phyloP scores from a whole-genome alignment of 2,113 vertebrate species.

The Tupaia chinensis region DNA sequence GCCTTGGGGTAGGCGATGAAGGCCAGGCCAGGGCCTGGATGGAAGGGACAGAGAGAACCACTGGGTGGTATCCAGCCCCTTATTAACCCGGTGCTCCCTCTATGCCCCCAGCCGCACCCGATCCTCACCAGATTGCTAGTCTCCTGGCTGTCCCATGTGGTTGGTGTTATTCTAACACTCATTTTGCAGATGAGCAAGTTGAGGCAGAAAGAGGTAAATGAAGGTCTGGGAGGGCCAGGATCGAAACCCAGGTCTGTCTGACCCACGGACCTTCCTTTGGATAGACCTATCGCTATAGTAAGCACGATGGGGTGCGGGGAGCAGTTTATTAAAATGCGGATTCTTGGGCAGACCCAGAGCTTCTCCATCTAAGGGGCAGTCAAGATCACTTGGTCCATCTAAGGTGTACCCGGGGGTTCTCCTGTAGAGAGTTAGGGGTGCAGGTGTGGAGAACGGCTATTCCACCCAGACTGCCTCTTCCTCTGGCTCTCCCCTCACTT shows the following conservation, averaged over 20 bases:
- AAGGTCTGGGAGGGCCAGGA: neutral
- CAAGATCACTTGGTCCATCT: neutral
- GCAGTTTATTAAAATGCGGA: neutral
- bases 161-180: neutral
- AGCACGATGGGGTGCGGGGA: neutral
- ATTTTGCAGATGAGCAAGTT: neutral
- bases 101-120: neutral
- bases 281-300: neutral
- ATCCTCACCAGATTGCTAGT: neutral
- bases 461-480: neutral
- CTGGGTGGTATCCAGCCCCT: neutral
- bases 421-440: neutral
- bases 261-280: neutral
- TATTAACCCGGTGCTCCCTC: neutral
- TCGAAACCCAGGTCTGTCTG: neutral
- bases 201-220: neutral
- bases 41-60: neutral
- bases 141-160: neutral
- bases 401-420: neutral
- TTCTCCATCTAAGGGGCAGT: no score
- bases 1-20: slow-evolving; percentile 99
- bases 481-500: neutral
- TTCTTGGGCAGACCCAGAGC: neutral
- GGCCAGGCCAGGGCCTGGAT: slow-evolving; percentile 96
- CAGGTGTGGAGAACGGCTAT: neutral